Evolutionary conservation across 1,140 invertebrate species (phyloP), one percentile per base, ranked within the genome.

Genomic region (Brachionus asplanchnoidis): DNA sequence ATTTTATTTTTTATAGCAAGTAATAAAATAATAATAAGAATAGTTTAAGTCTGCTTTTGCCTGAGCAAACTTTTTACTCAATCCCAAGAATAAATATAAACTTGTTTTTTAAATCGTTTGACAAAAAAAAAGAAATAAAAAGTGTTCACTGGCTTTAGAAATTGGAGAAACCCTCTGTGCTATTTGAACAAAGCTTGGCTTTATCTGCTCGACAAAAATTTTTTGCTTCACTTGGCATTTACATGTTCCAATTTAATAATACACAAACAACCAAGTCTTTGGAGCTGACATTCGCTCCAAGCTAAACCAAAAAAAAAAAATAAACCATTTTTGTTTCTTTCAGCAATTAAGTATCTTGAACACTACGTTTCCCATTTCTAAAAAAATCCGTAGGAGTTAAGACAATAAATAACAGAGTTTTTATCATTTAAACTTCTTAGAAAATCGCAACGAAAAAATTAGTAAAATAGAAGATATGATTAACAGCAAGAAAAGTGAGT

Each of bases 391-490:
- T 60, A 60, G 53, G 53, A 60, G 53, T 60, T 60, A 20, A 20
- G 53, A 60, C 9, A 60, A 60, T 60, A 60, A 60, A 60, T 60
- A 60, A 20, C 53, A 60, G 53, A 60, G 17, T 3, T 60, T 68
- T 68, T 68, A 32, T 40, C 66, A 14, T 40, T 68, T 40, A 68
- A 68, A 68, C 26, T 12, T 68, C 40, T 42, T 73, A 73, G 68
- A 73, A 73, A 73, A 42, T 42, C 28, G 68, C 32, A 73, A 73
- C 68, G 68, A 73, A 42, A 20, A 20, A 20, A 73, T 73, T 40
- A 73, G 32, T 42, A 73, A 42, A 73, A 73, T 73, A 73, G 68
- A 73, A 40, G 6, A 42, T 73, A 73, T 73, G 68, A 73, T 73
- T 73, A 73, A 32, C 20, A 40, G n/a, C 23, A 73, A 42, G 36